Evolutionary conservation across 2,113 vertebrate species (phyloP).

Genomic region (Bagarius yarrelli): DNA sequence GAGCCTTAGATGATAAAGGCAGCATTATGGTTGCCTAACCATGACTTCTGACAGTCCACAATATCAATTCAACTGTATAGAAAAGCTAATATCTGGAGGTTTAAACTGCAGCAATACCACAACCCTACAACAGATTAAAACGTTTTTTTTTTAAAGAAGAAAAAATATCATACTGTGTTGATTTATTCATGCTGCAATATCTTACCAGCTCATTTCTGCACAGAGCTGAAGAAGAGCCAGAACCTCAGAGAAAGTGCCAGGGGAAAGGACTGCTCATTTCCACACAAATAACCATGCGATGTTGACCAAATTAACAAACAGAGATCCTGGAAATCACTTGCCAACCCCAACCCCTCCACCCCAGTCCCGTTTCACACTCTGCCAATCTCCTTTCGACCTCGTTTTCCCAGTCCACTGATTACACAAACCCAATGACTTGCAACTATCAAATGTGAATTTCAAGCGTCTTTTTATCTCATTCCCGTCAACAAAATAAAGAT

Average conservation of each 20-base stretch:
- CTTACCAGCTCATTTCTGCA: slow-evolving; percentile 22
- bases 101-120: slow-evolving; percentile 15
- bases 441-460: slow-evolving; percentile 51
- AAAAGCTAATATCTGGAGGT: slow-evolving; percentile 10
- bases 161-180: slow-evolving; percentile 20
- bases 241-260: slow-evolving; percentile 36
- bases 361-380: slow-evolving; percentile 28
- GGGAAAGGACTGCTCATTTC: slow-evolving; percentile 42
- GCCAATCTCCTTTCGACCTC: slow-evolving; percentile 36
- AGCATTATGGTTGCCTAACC: slow-evolving; percentile 12
- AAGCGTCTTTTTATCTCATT: slow-evolving; percentile 45
- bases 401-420: slow-evolving; percentile 58
- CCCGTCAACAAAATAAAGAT: slow-evolving; percentile 39
- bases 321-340: slow-evolving; percentile 29
- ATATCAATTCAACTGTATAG: slow-evolving; percentile 14
- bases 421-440: slow-evolving; percentile 61
- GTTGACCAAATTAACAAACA: slow-evolving; percentile 62
- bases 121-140: slow-evolving; percentile 27
- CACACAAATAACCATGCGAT: slow-evolving; percentile 53
- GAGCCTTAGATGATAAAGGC: not conserved
- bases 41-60: slow-evolving; percentile 2
- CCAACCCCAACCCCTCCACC: not conserved
- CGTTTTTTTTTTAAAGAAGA: not conserved
- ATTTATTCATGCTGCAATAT: slow-evolving; percentile 43
- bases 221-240: slow-evolving; percentile 24